Conservation (phyloP, 1,140 invertebrate species). For the Zaprionus nigranus region DNA sequence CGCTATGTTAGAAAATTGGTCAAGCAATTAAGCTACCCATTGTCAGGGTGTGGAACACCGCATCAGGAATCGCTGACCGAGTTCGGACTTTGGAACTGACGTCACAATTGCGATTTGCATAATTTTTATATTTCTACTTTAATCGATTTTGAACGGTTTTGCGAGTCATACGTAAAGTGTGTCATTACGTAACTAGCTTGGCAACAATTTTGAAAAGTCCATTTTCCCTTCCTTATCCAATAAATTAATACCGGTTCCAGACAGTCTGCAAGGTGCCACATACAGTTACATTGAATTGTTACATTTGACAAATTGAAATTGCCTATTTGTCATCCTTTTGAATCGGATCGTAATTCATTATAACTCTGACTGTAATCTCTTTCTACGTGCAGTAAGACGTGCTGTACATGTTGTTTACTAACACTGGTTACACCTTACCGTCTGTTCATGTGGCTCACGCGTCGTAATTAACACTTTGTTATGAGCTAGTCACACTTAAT, state of each 20-base stretch:
- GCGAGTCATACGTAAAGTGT: conserved; percentile 2
- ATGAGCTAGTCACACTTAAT: conserved; percentile 5
- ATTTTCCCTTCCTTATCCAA: conserved; percentile 35
- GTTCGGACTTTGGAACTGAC: conserved; percentile 46
- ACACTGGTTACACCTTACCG: conserved; percentile 2
- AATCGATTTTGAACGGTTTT: background rate
- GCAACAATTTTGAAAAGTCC: background rate
- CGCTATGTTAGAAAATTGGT: background rate
- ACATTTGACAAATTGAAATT: conserved; percentile 18
- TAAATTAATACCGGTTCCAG: conserved; percentile 31
- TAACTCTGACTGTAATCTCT: background rate
- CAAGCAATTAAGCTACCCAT: background rate
- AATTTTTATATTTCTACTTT: background rate
- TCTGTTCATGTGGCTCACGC: background rate
- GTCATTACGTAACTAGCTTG: conserved; percentile 10
- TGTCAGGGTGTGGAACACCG: conserved; percentile 1
- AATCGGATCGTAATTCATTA: conserved; percentile 2
- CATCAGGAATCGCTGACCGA: conserved; percentile 26
- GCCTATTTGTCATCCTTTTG: background rate
- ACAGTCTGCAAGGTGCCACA: conserved; percentile 14
- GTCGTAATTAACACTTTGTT: conserved; percentile 16
- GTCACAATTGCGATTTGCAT: conserved; percentile 33
- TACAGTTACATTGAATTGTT: background rate
- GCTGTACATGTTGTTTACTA: conserved; percentile 10
- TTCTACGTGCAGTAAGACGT: background rate